Evolutionary conservation across 2,888 invertebrate genomes (phyloP).

Genomic region (Agriopis leucophaearia): DNA sequence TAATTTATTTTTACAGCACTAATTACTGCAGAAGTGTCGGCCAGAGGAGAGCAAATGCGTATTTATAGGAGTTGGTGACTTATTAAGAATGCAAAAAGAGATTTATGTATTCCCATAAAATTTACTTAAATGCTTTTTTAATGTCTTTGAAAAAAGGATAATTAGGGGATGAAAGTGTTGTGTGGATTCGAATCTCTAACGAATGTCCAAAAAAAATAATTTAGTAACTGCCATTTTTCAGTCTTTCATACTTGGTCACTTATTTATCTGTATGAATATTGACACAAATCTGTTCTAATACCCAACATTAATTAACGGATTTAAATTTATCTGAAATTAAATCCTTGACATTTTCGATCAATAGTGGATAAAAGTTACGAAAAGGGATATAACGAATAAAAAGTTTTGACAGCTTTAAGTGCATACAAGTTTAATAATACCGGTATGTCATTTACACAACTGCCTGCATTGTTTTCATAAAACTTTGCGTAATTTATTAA

Average conservation of each 20-base stretch:
- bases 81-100: slow-evolving; percentile 32
- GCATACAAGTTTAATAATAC: background rate
- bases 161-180: slow-evolving; percentile 18
- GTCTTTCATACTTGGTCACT: background rate
- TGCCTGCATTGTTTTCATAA: no score
- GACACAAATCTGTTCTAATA: slow-evolving; percentile 8
- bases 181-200: slow-evolving; percentile 21
- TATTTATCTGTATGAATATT: background rate
- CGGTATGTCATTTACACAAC: background rate
- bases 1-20: slow-evolving; percentile 20
- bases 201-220: background rate
- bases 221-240: background rate
- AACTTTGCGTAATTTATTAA: no score
- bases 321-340: slow-evolving; percentile 28
- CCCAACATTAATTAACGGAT: slow-evolving; percentile 13
- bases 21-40: slow-evolving; percentile 6
- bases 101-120: slow-evolving; percentile 32
- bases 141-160: slow-evolving; percentile 11
- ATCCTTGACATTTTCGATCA: slow-evolving; percentile 38
- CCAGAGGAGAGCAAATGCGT: background rate
- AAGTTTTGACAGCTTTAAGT: slow-evolving; percentile 11
- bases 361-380: slow-evolving; percentile 15
- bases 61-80: slow-evolving; percentile 23
- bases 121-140: slow-evolving; percentile 30
- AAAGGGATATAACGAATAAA: slow-evolving; percentile 14